Base-by-base conservation (phyloP, 2,888 invertebrate genomes). In the Xestia c-nigrum region DNA sequence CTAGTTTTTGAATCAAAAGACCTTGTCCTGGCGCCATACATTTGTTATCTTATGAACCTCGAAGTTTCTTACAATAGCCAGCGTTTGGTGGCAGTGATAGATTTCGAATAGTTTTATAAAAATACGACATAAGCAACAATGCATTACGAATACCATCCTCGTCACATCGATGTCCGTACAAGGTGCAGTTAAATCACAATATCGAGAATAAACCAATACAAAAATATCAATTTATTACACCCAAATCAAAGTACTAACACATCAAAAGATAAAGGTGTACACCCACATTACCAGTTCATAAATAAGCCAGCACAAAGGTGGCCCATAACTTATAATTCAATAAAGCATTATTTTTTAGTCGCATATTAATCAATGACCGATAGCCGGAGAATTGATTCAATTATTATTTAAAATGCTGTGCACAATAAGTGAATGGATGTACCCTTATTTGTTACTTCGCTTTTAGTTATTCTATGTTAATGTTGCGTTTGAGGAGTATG, bases 391-490 rank as follows among this genome's bases (percentile, higher is more conserved):
- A 95, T 95, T 94, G 95, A 94, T 95, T 96, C 96, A 96, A 95
- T 96, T 95, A 93, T 94, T 95, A 96, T 96, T 96, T 96, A 95
- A 95, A 95, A 93, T 91, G 92, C 91, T 91, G 87, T 89, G 89
- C 93, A 96, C 95, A 96, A 96, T 94, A 92, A 90, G 78, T 94
- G 94, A 95, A 96, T 96, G 95, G 93, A 95, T 94, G 95, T 94
- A 88, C 84, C 88, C 93, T 93, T 96, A 96, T 96, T 96, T 96
- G 96, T 96, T 94, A 94, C 91, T 90, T 85, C 84, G 89, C 91
- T 91, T 94, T 94, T 93, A 93, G 94, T 94, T 94, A 94, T 93
- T 93, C 93, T 93, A 90, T 90, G 93, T 91, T 91, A 91, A 93
- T 93, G 92, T 83, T 81, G 73, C 24, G 86, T 57, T 83, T 50